phyloP scores from a whole-genome alignment of 2,113 vertebrate species.

The Burhinus oedicnemus region DNA sequence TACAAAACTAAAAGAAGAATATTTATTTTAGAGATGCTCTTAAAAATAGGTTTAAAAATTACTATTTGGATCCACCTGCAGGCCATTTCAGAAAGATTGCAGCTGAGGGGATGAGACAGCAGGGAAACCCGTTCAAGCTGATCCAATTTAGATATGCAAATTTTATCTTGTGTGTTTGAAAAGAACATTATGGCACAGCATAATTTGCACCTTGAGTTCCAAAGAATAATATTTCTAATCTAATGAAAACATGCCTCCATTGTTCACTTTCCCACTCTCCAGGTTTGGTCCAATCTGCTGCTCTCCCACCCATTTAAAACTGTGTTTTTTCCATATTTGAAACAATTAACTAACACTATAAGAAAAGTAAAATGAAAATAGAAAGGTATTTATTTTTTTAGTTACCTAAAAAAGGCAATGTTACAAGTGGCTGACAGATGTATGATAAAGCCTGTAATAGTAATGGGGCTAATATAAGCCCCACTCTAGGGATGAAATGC shows the following conservation, averaged over 20 bases:
- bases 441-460: background rate
- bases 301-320: conserved; percentile 12
- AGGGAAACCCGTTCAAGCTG: conserved; percentile 75
- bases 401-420: background rate
- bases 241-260: conserved; percentile 74
- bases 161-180: conserved; percentile 75
- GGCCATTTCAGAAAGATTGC: conserved; percentile 54
- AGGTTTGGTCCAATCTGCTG: conserved; percentile 29
- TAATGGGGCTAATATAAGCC: background rate
- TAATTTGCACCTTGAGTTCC: conserved; percentile 77
- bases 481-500: background rate
- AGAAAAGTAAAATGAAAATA: background rate
- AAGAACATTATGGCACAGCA: conserved; percentile 67
- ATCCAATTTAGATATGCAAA: conserved; percentile 89
- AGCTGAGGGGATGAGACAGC: conserved; percentile 62
- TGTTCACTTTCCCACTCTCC: conserved; percentile 45
- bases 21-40: conserved; percentile 30
- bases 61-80: conserved; percentile 69
- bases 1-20: conserved; percentile 21
- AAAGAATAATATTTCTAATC: conserved; percentile 79
- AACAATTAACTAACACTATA: conserved; percentile 26
- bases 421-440: background rate
- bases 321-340: background rate
- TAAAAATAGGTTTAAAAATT: conserved; percentile 61
- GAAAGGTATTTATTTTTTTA: background rate